A percentile compares a stretch with the other conserved stretches of the same genome.
These are phyloP conservation scores for Lateolabrax maculatus DNA, from an alignment of 2,797 vertebrate genomes.

Conservation along the genomic window DNA sequence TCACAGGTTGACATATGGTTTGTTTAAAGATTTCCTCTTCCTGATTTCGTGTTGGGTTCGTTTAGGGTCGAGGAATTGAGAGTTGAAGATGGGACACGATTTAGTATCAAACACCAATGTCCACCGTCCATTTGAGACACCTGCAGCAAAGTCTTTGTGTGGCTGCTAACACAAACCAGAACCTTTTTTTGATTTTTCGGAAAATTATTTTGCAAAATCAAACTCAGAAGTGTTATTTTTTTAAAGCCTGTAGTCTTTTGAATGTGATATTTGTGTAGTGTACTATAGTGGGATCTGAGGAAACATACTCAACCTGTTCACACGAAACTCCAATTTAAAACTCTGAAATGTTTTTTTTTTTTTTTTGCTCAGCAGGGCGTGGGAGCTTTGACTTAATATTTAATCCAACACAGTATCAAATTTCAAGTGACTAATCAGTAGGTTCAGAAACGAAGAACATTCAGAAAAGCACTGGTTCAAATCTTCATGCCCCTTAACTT, in stretches of 20 bases:
- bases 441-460: neutral
- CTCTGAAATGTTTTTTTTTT: neutral
- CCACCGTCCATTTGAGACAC: too few species aligned
- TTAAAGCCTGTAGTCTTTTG: neutral
- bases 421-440: too few species aligned
- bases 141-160: neutral
- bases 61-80: neutral
- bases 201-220: too few species aligned
- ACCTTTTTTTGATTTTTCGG: too few species aligned
- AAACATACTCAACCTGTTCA: neutral
- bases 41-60: neutral
- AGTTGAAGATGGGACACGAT: neutral
- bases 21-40: slow-evolving; percentile 3
- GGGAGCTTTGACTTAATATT: neutral
- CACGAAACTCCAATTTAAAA: neutral
- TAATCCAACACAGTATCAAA: neutral
- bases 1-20: neutral
- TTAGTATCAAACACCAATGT: neutral
- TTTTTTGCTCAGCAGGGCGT: too few species aligned
- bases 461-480: neutral
- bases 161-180: neutral
- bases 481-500: too few species aligned
- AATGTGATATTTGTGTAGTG: neutral
- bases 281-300: neutral
- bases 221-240: neutral